Evolutionary conservation across 1,140 invertebrate species (phyloP).

Genomic region (Drosophila persimilis): DNA sequence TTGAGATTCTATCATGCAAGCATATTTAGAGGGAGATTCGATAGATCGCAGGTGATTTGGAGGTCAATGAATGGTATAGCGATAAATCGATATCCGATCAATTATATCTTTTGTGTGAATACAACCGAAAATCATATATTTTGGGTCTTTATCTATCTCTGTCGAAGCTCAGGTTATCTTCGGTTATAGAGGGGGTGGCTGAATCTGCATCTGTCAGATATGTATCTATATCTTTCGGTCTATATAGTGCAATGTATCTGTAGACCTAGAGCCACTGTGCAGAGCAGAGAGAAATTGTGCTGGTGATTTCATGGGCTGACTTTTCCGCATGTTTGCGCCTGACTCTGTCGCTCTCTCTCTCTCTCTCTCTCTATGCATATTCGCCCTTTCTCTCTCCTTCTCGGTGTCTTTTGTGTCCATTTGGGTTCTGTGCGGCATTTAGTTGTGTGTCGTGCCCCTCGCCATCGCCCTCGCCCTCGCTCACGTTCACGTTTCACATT

Average conservation of each 20-base stretch:
- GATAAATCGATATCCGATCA: no score
- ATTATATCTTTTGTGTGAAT: no score
- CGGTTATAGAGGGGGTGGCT: no score
- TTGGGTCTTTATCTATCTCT: no score
- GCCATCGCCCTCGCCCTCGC: conserved; percentile 30
- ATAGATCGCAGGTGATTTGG: no score
- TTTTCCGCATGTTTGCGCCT: conserved; percentile 69
- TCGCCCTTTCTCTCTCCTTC: background rate
- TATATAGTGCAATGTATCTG: background rate
- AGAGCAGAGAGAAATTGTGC: conserved; percentile 8
- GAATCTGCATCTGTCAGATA: background rate
- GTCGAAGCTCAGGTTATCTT: no score
- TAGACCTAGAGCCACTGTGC: conserved; percentile 17
- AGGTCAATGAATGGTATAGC: no score
- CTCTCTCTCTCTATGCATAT: background rate
- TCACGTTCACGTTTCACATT: conserved; percentile 11
- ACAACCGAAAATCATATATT: no score
- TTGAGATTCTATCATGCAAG: no score
- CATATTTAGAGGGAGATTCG: no score
- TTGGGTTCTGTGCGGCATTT: conserved; percentile 42
- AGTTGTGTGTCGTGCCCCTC: conserved; percentile 47
- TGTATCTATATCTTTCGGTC: no score
- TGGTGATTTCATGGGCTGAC: conserved; percentile 49
- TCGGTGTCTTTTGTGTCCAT: conserved; percentile 37
- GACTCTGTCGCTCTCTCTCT: background rate